phyloP scores from a whole-genome alignment of 2,113 vertebrate genomes.

The Nyctibius bracteatus region DNA sequence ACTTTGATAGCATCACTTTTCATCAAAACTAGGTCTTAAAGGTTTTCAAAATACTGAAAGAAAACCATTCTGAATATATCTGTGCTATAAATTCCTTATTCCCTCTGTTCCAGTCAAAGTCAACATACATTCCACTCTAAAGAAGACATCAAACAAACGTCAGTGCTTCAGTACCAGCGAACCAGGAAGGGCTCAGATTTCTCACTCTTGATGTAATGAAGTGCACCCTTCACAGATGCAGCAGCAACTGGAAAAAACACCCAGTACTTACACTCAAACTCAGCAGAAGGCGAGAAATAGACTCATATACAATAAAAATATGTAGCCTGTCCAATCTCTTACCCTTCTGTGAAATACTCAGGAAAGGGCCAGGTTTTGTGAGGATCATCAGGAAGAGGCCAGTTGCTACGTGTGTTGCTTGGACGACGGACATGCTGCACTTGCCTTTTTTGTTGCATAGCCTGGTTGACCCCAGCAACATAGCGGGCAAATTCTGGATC shows the following conservation, averaged over 20 bases:
- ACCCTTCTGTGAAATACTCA: conserved; percentile 95
- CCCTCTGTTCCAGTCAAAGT: not conserved
- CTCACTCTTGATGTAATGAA: not conserved
- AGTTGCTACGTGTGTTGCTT: conserved; percentile 87
- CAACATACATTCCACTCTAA: not conserved
- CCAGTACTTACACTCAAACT: not conserved
- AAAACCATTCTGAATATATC: not conserved
- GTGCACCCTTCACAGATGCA: not conserved
- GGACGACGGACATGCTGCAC: conserved; percentile 90
- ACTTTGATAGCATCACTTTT: not conserved
- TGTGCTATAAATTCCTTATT: not conserved
- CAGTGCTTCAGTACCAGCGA: not conserved
- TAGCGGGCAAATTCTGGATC: conserved; percentile 98
- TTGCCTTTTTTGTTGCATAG: conserved; percentile 97
- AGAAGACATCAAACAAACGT: not conserved
- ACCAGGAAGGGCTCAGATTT: not conserved
- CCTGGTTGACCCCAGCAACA: conserved; percentile 95
- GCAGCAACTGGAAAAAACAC: not conserved
- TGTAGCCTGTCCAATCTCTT: not conserved
- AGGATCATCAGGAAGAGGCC: conserved; percentile 90
- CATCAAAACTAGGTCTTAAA: not conserved
- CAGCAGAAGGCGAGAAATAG: no score
- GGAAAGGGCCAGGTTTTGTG: conserved; percentile 95
- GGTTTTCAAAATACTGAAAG: not conserved
- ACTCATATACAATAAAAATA: accelerated